Evolutionary conservation across 1,140 invertebrate genomes (phyloP), one percentile per base, ranked within the genome.

Genomic region (Pseudomyrmex dendroicus): DNA sequence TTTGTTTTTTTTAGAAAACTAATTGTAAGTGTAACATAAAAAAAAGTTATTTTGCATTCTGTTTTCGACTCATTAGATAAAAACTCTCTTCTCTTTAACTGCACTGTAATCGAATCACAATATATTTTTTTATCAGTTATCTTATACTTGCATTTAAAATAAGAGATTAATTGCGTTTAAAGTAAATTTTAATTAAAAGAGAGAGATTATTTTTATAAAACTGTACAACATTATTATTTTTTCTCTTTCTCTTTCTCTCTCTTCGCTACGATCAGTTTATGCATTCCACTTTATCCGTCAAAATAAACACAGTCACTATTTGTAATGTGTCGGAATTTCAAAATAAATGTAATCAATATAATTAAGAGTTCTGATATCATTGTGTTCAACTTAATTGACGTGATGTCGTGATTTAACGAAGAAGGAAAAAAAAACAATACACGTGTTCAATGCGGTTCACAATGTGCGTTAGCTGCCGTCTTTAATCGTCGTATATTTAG

Each of bases 351-450:
- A 78, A 78, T 20, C 52, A 89, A 91, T 88, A 90, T 92, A 88
- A 93, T 92, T 83, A 83, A 90, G 62, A 90, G 68, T 85, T 89
- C 90, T 73, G 87, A 91, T 54, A 66, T 91, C 86, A 92, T 90
- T 92, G 93, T 93, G 92, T 93, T 93, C 92, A 93, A 90, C 84
- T 50, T 91, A 83, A 83, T 70, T 91, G 89, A 87, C 35, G 35
- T 35, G 35, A 35, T 35, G 35, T 35, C 35, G 84, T 86, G 86
- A 86, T 73, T 72, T 89, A 78, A 80, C 73, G 59, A 20, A 86
- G 17, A 8, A 20, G 17, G 44, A 46, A 44, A 80, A 46, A 59
- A 25, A 64, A 44, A 25, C 8, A 54, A 35, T 56, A 67, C 35
- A 73, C 13, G 35, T 35, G 61, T 85, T 84, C 73, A 70, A 72